phyloP scores from a whole-genome alignment of 1,140 invertebrate species.

The Leptinotarsa undecemlineata region DNA sequence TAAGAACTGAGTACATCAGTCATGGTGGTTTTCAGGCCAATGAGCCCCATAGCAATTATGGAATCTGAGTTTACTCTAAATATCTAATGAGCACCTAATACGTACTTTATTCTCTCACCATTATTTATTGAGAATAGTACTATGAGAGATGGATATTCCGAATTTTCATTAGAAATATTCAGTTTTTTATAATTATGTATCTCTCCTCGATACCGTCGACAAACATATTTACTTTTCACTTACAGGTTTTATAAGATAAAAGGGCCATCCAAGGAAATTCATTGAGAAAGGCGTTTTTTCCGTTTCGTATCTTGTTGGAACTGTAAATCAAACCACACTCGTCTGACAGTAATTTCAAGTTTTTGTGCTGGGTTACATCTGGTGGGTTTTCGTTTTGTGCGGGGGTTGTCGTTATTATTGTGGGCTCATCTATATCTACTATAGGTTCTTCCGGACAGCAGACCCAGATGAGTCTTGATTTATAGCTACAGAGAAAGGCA shows the following conservation, averaged over 20 bases:
- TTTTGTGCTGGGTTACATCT: background rate
- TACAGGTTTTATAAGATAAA: slow-evolving; percentile 7
- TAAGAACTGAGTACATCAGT: no score
- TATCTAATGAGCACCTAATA: no score
- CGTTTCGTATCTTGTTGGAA: background rate
- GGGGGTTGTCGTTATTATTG: background rate
- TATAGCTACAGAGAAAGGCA: slow-evolving; percentile 57
- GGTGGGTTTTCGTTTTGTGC: background rate
- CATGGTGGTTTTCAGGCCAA: no score
- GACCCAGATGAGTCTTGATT: slow-evolving; percentile 52
- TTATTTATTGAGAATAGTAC: no score
- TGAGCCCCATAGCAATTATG: no score
- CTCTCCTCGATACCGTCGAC: no score
- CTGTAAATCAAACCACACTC: background rate
- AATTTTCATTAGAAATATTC: no score
- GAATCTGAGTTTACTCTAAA: no score
- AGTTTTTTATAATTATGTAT: no score
- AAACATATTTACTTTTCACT: background rate
- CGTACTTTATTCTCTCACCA: no score
- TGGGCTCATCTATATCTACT: background rate
- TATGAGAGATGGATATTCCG: no score
- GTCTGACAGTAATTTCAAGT: background rate
- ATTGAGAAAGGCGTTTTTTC: background rate
- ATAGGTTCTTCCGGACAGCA: background rate
- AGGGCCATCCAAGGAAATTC: slow-evolving; percentile 17